Conservation (phyloP, 2,113 vertebrate genomes). For the Egretta garzetta region DNA sequence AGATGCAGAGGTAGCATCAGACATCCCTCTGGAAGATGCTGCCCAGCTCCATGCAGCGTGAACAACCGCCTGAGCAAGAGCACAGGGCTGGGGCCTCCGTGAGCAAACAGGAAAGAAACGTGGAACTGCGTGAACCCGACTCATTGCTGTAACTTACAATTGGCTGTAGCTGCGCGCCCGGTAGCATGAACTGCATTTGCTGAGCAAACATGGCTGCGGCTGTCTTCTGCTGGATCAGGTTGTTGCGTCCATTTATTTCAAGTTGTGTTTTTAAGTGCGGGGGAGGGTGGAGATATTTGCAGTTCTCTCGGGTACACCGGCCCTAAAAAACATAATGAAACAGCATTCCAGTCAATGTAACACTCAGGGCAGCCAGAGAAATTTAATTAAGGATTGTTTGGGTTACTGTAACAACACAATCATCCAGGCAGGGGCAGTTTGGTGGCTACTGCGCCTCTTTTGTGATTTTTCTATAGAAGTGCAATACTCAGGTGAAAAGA, state of each 20-base stretch:
- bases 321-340: conserved; percentile 77
- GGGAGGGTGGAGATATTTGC: conserved; percentile 98
- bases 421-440: accelerated
- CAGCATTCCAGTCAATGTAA: background rate
- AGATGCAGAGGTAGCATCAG: background rate
- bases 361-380: background rate
- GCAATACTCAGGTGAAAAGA: background rate
- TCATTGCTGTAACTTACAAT: conserved; percentile 80
- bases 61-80: background rate
- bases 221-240: conserved; percentile 98
- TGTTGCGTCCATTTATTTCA: conserved; percentile 97
- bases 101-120: background rate
- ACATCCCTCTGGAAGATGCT: background rate
- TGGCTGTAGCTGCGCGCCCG: conserved; percentile 90
- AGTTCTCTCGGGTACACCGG: conserved; percentile 95
- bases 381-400: conserved; percentile 11
- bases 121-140: accelerated
- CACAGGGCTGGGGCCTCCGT: accelerated
- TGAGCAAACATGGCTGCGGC: conserved; percentile 96
- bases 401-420: background rate
- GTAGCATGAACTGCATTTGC: conserved; percentile 97
- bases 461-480: background rate
- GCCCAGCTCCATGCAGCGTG: accelerated
- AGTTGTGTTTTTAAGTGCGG: conserved; percentile 97
- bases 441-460: background rate